Base-by-base conservation (phyloP, 2,113 vertebrate genomes). In the Alethe castanea region DNA sequence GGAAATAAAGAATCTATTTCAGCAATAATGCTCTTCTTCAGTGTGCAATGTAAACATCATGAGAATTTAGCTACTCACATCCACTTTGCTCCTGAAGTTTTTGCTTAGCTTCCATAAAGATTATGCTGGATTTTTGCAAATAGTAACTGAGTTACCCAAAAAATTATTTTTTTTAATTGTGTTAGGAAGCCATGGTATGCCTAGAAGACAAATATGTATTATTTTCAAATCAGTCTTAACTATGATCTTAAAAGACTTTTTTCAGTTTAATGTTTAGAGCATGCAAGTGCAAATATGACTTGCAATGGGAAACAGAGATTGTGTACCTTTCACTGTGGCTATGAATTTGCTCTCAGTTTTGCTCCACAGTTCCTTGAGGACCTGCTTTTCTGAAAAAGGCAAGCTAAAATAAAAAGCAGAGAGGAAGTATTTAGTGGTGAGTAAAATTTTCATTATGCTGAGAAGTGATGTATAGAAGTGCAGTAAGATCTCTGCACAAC, bases 1-100 rank as follows among this genome's bases (percentile, higher is more conserved):
- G 96, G 87, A 98, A 98, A 98, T 98, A 98, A 98, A 98, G 97
- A 98, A 82, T 98, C 94, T 98, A 98, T 98, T 98, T 98, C 98
- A 96, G 97, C 98, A 98, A 96, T 98, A 96, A 97, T 80, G 74
- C 69, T 96, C 47, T 31, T 81, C 89, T 92, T 96, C 90, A 92
- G 70, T 94, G 76, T 96, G 61, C 94, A 91, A 1, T 86, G 45
- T 54, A 57, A 94, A 74, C 22, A 14, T 52, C 42, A 16, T 90
- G 44, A 77, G 65, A 88, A 54, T 77, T 71, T 62, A 66, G n/a
- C 22, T 66, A 16, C 40, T 89, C 22, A 36, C 8, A 35, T 53
- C 8, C 71, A 4, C 26, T 69, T 79, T 31, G 6, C 10, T 85
- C 28, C 50, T 47, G 33, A 57, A 57, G 36, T 31, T 81, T 88